Evolutionary conservation across 1,140 invertebrate species (phyloP).

Genomic region (Polypedilum vanderplanki): DNA sequence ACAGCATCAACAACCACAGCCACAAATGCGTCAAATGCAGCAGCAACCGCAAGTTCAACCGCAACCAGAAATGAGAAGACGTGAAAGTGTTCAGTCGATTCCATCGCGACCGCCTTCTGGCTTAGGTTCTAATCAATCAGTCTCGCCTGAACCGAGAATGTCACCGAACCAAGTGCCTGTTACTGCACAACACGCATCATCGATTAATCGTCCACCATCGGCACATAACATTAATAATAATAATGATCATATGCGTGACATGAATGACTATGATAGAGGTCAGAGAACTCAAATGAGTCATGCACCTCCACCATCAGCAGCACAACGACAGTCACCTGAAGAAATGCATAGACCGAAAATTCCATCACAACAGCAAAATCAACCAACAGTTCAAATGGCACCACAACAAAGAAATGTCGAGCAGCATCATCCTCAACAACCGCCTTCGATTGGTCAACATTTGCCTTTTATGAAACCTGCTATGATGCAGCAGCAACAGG

Average conservation of each 20-base stretch:
- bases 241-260: conserved; percentile 30
- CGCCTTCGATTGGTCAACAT: not conserved
- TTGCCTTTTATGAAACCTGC: not conserved
- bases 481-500: not conserved
- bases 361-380: not conserved
- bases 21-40: not conserved
- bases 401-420: not conserved
- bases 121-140: not conserved
- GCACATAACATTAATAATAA: conserved; percentile 2
- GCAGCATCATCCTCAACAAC: not conserved
- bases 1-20: not conserved
- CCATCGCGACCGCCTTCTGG: conserved; percentile 28
- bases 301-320: not conserved
- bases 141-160: conserved; percentile 3
- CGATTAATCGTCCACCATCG: not conserved
- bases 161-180: not conserved
- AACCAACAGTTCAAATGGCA: conserved; percentile 21
- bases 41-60: not conserved
- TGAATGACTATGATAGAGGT: not conserved
- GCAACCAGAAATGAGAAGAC: conserved; percentile 1
- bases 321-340: not conserved
- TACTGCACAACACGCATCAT: not conserved
- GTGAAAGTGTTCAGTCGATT: conserved; percentile 25
- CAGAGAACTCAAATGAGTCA: conserved; percentile 4
- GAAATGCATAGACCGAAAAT: not conserved